Evolutionary conservation across 2,113 vertebrate genomes (phyloP), one percentile per base, ranked within the genome.

Genomic region (Nibea coibor): DNA sequence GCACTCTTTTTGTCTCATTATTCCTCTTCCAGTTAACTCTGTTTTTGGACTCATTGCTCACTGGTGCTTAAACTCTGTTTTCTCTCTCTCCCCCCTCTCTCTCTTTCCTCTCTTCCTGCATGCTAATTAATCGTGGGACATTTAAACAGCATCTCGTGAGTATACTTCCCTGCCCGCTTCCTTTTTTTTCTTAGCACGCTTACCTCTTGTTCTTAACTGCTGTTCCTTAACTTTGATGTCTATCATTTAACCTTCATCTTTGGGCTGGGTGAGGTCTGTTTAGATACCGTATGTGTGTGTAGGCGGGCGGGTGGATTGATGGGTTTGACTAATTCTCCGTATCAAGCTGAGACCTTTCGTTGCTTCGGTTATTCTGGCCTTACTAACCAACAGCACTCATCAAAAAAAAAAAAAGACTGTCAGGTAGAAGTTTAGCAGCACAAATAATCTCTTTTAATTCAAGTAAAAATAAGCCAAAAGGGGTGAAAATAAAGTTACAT

Each of bases 91-190:
- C 7, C 31, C 8, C 7, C 4, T 39, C 35, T 64, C 39, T 76
- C 43, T 82, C n/a, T 89, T 26, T 75, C 47, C 39, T 77, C 78
- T 85, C 65, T 78, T 73, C 59, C 75, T 82, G 81, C 80, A 61
- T 85, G 80, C 80, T 66, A 71, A 84, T 74, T 39, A 12, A 69
- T 80, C n/a, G 62, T 3, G 71, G 90, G 73, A 67, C 79, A 58
- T 75, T 76, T 90, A 64, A 89, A 81, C 94, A 97, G 97, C 92
- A 97, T 97, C 93, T 96, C 97, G 97, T 97, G 93, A 97, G 97
- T 97, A 97, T 86, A 72, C 61, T 31, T 64, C 43, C 48, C 47
- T 57, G 56, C 59, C 47, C 67, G 54, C 63, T 72, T 88, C 65
- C 26, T 81, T 69, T 47, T 26, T 72, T 24, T 75, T 54, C 22